Percentiles rank a stretch among this genome's conserved stretches.
Evolutionary conservation across 2,113 vertebrate species (phyloP).

Genomic region (Pygoscelis antarcticus): DNA sequence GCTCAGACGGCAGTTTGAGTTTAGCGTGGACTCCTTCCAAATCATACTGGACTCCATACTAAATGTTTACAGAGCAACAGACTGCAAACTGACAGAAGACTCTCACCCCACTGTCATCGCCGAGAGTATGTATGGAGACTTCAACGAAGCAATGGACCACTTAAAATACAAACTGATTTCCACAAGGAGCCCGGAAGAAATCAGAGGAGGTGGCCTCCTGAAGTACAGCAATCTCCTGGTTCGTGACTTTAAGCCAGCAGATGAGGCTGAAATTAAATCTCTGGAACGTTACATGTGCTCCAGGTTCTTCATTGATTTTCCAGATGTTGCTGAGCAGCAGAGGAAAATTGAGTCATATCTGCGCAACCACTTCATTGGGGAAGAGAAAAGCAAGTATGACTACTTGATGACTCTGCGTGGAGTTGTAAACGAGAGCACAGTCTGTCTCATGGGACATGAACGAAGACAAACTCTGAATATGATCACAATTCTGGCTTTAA

Average conservation of each 20-base stretch:
- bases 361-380: conserved; percentile 94
- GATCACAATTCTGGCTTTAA: conserved; percentile 92
- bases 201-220: conserved; percentile 92
- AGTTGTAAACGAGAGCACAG: conserved; percentile 92
- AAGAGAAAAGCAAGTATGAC: conserved; percentile 94
- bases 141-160: conserved; percentile 91
- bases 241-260: conserved; percentile 89
- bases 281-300: conserved; percentile 98
- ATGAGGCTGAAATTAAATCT: conserved; percentile 89
- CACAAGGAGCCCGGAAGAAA: conserved; percentile 93
- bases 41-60: conserved; percentile 90
- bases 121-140: conserved; percentile 96
- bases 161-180: conserved; percentile 88
- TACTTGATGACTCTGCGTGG: conserved; percentile 93
- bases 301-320: conserved; percentile 97
- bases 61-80: conserved; percentile 79
- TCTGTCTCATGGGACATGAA: conserved; percentile 93
- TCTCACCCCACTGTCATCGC: conserved; percentile 79
- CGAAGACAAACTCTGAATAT: conserved; percentile 92
- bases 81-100: conserved; percentile 63
- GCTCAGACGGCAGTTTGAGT: conserved; percentile 93
- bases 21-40: conserved; percentile 98
- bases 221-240: conserved; percentile 96
- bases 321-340: conserved; percentile 90
- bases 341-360: conserved; percentile 96